Evolutionary conservation across 37 sponge, comb jelly and placozoan genomes (phyloP), one percentile per base, ranked within the genome.

Genomic region (Chondrilla cf. caribensis): DNA sequence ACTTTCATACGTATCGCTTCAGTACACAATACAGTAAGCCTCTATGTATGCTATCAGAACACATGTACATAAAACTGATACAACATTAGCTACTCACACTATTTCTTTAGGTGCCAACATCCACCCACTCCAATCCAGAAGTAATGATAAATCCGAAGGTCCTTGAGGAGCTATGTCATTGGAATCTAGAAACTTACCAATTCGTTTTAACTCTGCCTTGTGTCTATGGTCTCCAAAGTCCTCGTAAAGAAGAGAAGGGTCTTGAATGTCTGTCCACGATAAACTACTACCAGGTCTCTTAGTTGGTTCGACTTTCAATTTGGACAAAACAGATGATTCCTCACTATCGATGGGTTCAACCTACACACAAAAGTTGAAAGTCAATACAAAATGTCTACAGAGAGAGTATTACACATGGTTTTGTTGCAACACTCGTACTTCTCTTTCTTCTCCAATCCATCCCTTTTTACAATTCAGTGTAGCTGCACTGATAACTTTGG

Each of bases 51-150:
- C n/a, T n/a, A n/a, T n/a, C n/a, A n/a, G n/a, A n/a, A n/a, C n/a
- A n/a, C n/a, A n/a, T n/a, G n/a, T n/a, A n/a, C n/a, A n/a, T n/a
- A n/a, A n/a, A n/a, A n/a, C n/a, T n/a, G 11, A 11, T 47, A 14
- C 51, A 47, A 47, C 51, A 47, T 6, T 11, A 47, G 51, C 51
- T 11, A 81, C 93, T 93, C 84, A 93, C 93, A 89, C 64, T 11
- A 86, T 44, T 2, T 89, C 85, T 42, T 81, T 89, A 22, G 82
- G 39, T n/a, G 89, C 89, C 0, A 93, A 54, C 51, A 75, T 77
- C 93, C 93, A 93, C 1, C 93, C 93, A 84, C 89, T 84, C 90
- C 89, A 93, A 36, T 93, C 93, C 54, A 62, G 78, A 3, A 93
- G 77, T 38, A 82, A 17, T 18, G 68, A 80, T 41, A 87, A 64